Evolutionary conservation across 37 sponge, comb jelly and placozoan genomes (phyloP).

Genomic region (Lycopodina hypogea): DNA sequence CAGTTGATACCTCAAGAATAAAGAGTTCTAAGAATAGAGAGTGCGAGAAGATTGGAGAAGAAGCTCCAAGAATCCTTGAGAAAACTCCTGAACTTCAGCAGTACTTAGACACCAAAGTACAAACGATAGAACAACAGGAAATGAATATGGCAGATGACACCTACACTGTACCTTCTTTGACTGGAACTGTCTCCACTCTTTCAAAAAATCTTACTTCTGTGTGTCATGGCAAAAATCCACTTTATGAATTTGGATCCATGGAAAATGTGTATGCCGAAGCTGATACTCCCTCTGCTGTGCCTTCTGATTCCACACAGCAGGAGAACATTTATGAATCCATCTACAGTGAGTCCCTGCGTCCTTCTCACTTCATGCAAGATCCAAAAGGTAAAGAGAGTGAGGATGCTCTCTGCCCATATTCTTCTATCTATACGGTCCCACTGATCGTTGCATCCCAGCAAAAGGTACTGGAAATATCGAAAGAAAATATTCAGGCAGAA

Average conservation of each 20-base stretch:
- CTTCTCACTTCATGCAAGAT: constrained; percentile 8
- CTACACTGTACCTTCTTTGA: background rate
- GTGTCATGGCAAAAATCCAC: too few species aligned
- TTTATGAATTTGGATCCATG: too few species aligned
- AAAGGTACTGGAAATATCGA: constrained; percentile 8
- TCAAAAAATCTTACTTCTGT: background rate
- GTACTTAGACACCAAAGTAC: background rate
- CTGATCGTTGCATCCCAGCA: background rate
- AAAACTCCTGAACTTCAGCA: constrained; percentile 4
- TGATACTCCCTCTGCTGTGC: background rate
- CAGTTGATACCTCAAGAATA: background rate
- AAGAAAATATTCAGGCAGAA: constrained; percentile 27
- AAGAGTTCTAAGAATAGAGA: too few species aligned
- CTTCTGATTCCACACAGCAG: too few species aligned
- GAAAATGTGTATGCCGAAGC: background rate
- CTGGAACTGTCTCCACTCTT: background rate
- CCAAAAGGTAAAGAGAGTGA: background rate
- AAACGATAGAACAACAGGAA: background rate
- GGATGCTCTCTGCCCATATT: background rate
- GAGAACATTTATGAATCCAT: constrained; percentile 1
- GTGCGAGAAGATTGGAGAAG: too few species aligned
- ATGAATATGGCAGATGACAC: background rate
- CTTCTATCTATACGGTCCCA: constrained; percentile 39
- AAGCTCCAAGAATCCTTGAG: background rate
- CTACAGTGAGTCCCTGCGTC: constrained; percentile 32